Evolutionary conservation across 2,113 vertebrate species (phyloP).

Genomic region (Corvus cornix): DNA sequence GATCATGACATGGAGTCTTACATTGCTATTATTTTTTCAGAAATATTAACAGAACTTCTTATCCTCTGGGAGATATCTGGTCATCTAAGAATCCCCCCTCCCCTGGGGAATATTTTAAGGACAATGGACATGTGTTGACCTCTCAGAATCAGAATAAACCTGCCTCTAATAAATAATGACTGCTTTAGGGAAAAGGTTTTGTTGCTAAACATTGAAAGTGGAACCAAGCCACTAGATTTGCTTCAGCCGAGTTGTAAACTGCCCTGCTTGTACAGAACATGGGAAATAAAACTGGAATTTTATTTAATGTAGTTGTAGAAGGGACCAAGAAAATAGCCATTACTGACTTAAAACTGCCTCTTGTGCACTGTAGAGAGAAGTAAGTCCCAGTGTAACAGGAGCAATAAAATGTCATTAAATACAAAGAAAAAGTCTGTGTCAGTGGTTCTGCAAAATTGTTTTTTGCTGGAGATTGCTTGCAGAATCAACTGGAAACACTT

Average conservation of each 20-base stretch:
- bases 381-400: not conserved
- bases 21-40: fast-evolving
- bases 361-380: not conserved
- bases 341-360: not conserved
- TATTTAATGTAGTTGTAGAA: not conserved
- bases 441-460: not conserved
- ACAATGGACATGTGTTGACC: not conserved
- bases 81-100: not conserved
- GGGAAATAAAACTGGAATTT: not conserved
- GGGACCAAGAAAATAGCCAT: not conserved
- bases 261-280: not conserved
- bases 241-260: not conserved
- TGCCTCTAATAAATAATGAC: not conserved
- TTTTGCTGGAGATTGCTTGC: not conserved
- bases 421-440: not conserved
- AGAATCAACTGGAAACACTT: not conserved
- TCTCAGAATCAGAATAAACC: not conserved
- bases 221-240: not conserved
- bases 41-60: not conserved
- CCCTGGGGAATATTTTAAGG: not conserved
- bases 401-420: not conserved
- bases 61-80: not conserved
- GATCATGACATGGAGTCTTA: not conserved
- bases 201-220: not conserved
- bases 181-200: not conserved